phyloP scores from a whole-genome alignment of 2,113 vertebrate genomes.

The Atherinomorus stipes region DNA sequence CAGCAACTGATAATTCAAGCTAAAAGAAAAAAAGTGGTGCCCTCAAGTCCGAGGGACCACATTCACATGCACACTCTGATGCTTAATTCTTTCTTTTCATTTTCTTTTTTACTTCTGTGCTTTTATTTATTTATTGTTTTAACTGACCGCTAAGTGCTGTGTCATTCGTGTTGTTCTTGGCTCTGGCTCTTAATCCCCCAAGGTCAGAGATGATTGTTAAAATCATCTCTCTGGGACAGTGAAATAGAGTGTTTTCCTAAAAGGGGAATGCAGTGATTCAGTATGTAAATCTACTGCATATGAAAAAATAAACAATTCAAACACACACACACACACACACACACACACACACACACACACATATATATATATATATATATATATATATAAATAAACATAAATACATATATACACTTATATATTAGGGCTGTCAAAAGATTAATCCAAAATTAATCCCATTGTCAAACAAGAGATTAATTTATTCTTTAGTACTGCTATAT shows the following conservation, averaged over 20 bases:
- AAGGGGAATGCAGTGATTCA: background rate
- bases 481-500: no score
- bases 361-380: no score
- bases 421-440: no score
- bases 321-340: no score
- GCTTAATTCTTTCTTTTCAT: no score
- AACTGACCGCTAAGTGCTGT: background rate
- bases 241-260: background rate
- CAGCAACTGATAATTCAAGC: slow-evolving; percentile 9
- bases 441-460: no score
- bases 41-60: background rate
- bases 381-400: no score
- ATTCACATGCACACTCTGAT: background rate
- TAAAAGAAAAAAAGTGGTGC: background rate
- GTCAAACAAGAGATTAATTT: no score
- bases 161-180: background rate
- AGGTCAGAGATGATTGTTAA: background rate
- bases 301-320: background rate
- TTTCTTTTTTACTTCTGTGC: no score
- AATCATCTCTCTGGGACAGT: background rate
- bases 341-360: no score
- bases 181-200: background rate
- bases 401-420: no score
- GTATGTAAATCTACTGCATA: background rate
- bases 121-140: no score